A percentile compares a stretch with the other conserved stretches of the same genome.
Conservation (phyloP, 2,888 invertebrate species). For the Fissipunctia ypsillon region DNA sequence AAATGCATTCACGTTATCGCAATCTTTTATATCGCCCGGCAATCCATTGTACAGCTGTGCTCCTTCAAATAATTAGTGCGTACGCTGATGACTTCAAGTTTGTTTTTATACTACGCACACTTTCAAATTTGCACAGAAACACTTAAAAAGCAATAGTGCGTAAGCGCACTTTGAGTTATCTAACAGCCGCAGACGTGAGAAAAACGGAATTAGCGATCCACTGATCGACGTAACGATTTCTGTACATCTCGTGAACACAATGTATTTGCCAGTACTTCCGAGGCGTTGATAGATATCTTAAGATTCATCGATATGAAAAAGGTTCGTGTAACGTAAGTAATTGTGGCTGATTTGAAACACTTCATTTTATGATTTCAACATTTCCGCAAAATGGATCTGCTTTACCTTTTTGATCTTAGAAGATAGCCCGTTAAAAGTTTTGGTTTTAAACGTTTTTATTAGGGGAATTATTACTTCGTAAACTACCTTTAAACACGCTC, state of each 20-base stretch:
- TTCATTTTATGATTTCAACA: constrained; percentile 19
- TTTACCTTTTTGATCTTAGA: background rate
- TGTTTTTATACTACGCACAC: too few relatives aligned
- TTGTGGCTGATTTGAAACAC: background rate
- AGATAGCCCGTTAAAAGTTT: background rate
- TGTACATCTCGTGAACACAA: constrained; percentile 64
- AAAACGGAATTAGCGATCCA: constrained; percentile 70
- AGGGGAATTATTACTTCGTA: background rate
- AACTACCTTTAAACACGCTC: background rate
- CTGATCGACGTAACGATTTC: constrained; percentile 71
- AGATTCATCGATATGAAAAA: constrained; percentile 48
- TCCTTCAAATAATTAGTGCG: too few relatives aligned
- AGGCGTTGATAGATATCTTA: constrained; percentile 50
- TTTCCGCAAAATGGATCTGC: background rate
- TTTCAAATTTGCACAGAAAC: constrained; percentile 10
- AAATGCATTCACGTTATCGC: too few relatives aligned
- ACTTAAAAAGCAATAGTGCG: constrained; percentile 49
- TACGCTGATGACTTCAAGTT: too few relatives aligned
- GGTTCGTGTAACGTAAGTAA: constrained; percentile 26
- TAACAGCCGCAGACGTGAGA: constrained; percentile 75
- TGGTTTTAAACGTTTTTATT: background rate
- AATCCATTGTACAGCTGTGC: too few relatives aligned
- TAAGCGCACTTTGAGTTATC: constrained; percentile 66
- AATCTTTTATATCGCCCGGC: too few relatives aligned
- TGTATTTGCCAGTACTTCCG: constrained; percentile 63